Evolutionary conservation across 2,113 vertebrate genomes (phyloP).

Genomic region (Galemys pyrenaicus): DNA sequence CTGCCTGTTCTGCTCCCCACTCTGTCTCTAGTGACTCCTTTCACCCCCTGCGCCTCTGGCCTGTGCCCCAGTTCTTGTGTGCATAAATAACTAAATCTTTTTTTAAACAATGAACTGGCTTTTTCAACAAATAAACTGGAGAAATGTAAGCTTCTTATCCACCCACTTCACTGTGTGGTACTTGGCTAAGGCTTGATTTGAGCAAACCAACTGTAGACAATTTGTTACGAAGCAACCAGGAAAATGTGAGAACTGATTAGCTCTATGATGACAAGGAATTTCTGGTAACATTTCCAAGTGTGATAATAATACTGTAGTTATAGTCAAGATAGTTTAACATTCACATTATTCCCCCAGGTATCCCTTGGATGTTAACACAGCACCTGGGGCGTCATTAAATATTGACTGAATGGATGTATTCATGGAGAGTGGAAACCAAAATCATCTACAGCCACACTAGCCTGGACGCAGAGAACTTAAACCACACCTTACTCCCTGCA

Average conservation of each 20-base stretch:
- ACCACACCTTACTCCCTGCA: neutral
- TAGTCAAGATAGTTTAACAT: neutral
- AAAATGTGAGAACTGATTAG: too few relatives aligned
- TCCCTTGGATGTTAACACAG: too few relatives aligned
- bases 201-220: neutral
- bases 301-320: neutral
- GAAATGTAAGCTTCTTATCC: neutral
- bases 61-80: too few relatives aligned
- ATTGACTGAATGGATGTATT: neutral
- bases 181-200: neutral
- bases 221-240: neutral
- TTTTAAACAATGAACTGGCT: too few relatives aligned
- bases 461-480: neutral
- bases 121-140: neutral
- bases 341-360: neutral
- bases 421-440: neutral
- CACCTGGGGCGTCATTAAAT: neutral
- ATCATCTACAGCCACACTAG: neutral
- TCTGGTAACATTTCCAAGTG: neutral
- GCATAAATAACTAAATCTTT: too few relatives aligned
- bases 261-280: too few relatives aligned
- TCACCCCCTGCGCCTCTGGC: too few relatives aligned
- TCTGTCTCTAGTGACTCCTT: too few relatives aligned
- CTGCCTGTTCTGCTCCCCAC: too few relatives aligned
- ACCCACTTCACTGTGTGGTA: neutral